A percentile compares a stretch with the other conserved stretches of the same genome.
These are phyloP conservation scores for Urosaurus nigricauda DNA, from an alignment of 2,797 vertebrate genomes.

Conservation along the genomic window DNA sequence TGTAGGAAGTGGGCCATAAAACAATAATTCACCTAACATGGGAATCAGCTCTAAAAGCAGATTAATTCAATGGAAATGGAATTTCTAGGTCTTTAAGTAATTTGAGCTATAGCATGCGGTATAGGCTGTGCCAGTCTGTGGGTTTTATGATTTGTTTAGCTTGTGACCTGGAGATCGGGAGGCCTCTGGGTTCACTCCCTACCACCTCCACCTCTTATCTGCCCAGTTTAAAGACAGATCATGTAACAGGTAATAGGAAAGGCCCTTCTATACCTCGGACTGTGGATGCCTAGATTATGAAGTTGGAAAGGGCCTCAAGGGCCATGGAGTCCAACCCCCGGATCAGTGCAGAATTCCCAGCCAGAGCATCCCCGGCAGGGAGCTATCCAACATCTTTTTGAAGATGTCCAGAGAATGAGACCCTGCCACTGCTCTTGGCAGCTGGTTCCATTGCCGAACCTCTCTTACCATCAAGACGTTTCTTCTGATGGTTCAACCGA, in stretches of 20 bases:
- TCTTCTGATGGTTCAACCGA: too few relatives aligned
- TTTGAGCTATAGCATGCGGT: too few relatives aligned
- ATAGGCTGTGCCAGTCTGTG: neutral
- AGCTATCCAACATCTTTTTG: too few relatives aligned
- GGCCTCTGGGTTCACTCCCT: neutral
- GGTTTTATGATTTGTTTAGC: neutral
- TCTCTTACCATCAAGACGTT: too few relatives aligned
- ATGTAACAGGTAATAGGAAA: neutral
- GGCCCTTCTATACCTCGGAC: neutral
- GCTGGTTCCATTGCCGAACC: too few relatives aligned
- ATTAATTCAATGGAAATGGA: fast-evolving
- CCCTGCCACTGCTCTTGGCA: too few relatives aligned
- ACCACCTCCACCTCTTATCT: neutral
- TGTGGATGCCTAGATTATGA: neutral
- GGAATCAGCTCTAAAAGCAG: neutral
- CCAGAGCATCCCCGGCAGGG: too few relatives aligned
- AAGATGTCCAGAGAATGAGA: too few relatives aligned
- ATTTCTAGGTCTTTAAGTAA: neutral
- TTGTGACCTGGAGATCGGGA: neutral
- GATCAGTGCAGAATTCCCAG: too few relatives aligned
- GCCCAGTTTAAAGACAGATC: neutral
- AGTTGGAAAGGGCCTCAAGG: too few relatives aligned
- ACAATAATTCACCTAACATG: too few relatives aligned
- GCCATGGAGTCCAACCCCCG: too few relatives aligned
- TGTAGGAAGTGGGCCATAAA: neutral